These are phyloP conservation scores for Acrocephalus kingi DNA, from an alignment of 2,113 vertebrate species.

Conservation along the genomic window DNA sequence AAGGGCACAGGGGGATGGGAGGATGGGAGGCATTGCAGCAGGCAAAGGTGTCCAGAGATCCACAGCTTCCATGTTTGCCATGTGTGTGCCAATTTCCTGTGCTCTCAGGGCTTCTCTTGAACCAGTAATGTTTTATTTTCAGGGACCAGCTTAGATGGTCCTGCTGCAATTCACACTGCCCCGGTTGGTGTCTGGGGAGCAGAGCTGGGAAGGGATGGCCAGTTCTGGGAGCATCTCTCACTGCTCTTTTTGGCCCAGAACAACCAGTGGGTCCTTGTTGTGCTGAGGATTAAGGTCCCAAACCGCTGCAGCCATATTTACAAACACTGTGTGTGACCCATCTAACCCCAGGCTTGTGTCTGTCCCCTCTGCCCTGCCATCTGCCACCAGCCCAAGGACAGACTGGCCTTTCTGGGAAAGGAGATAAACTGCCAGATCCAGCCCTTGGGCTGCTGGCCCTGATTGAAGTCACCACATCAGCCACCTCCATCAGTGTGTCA, in stretches of 20 bases:
- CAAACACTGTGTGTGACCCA: not conserved
- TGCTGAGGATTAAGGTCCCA: not conserved
- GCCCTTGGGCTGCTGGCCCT: not conserved
- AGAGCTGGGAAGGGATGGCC: not conserved
- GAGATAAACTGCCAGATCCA: not conserved
- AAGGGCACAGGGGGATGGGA: not conserved
- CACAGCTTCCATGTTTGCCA: not conserved
- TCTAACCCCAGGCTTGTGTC: not conserved
- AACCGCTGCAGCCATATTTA: not conserved
- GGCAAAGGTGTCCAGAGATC: not conserved
- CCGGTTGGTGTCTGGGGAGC: not conserved
- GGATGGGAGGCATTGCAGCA: accelerated
- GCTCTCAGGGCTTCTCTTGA: not conserved
- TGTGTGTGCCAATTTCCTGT: not conserved
- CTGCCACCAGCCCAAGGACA: not conserved
- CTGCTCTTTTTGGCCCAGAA: not conserved
- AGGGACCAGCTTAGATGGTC: not conserved
- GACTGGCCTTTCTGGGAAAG: not conserved
- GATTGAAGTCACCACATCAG: not conserved
- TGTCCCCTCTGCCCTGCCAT: not conserved
- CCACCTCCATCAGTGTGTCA: not conserved
- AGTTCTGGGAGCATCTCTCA: not conserved
- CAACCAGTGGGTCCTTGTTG: not conserved
- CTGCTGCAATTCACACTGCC: not conserved
- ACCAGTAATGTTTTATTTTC: not conserved